Evolutionary conservation across 2,888 invertebrate genomes (phyloP), one percentile per base, ranked within the genome.

Genomic region (Troglohyphantes excavatus): DNA sequence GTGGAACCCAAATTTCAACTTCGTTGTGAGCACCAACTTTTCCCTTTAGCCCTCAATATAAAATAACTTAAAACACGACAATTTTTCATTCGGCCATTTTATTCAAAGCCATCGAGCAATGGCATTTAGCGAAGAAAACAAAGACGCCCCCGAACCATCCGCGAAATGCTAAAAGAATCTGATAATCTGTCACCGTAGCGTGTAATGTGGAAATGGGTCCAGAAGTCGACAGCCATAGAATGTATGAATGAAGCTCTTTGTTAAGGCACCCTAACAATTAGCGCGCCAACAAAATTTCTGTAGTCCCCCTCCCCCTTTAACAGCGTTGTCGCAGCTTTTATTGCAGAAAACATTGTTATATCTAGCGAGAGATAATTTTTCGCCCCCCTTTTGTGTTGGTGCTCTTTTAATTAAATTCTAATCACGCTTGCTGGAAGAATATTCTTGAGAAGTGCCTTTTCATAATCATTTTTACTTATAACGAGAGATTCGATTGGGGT

Each of bases 331-430:
- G 70, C 46, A 29, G 59, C n/a, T 63, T 83, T 72, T 63, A 70
- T 81, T 83, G 29, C 70, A 43, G n/a, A n/a, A 43, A n/a, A 63
- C 83, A 83, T 72, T 83, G 83, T 83, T 83, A 43, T 72, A 83
- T 63, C 83, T 27, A 23, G 83, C 39, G 73, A 76, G 67, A 21
- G 76, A 85, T 85, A 59, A 76, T 75, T 75, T 75, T 85, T 85
- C 85, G 68, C 53, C n/a, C 59, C 39, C 39, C 43, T 73, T 67
- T 85, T 84, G 46, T 65, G 46, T 65, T 85, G 33, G 27, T 23
- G 39, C 39, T 53, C 75, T 75, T 85, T 85, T 85, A 85, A 85
- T 85, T 85, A 76, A 75, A 75, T 39, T 85, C 85, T 76, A 85
- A 85, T 85, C 85, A 83, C 61, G 72, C 21, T 33, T 39, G 39